Evolutionary conservation across 2,797 vertebrate genomes (phyloP).

Genomic region (Propithecus deckenii): DNA sequence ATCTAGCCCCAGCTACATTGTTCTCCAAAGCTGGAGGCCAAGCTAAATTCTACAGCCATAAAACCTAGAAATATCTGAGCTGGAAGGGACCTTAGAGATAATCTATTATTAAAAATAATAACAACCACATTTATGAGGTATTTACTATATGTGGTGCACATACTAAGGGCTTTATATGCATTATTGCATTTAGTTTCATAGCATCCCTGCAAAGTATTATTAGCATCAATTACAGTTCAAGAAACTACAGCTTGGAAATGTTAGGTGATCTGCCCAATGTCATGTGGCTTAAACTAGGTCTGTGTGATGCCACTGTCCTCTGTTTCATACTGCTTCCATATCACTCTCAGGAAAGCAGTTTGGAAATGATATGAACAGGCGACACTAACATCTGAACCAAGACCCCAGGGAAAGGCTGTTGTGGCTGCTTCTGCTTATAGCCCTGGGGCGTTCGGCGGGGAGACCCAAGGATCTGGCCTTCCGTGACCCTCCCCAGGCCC

Average conservation of each 20-base stretch:
- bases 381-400: neutral
- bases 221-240: neutral
- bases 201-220: neutral
- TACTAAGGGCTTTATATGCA: neutral
- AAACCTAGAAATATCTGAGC: conserved; percentile 11
- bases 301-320: neutral
- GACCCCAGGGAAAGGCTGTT: neutral
- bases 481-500: neutral
- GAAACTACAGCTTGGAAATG: conserved; percentile 35
- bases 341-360: neutral
- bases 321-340: neutral
- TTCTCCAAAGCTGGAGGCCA: neutral
- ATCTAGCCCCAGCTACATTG: neutral
- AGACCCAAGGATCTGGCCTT: conserved; percentile 5
- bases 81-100: neutral
- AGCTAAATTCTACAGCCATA: conserved; percentile 4
- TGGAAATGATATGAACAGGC: neutral
- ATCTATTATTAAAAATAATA: conserved; percentile 33
- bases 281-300: neutral
- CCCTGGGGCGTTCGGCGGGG: neutral
- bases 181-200: conserved; percentile 6
- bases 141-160: neutral
- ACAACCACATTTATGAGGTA: conserved; percentile 12
- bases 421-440: neutral
- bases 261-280: neutral